Percentiles rank a stretch among this genome's conserved stretches.
These are phyloP conservation scores for Thaleichthys pacificus DNA, from an alignment of 2,797 vertebrate genomes.

Conservation along the genomic window DNA sequence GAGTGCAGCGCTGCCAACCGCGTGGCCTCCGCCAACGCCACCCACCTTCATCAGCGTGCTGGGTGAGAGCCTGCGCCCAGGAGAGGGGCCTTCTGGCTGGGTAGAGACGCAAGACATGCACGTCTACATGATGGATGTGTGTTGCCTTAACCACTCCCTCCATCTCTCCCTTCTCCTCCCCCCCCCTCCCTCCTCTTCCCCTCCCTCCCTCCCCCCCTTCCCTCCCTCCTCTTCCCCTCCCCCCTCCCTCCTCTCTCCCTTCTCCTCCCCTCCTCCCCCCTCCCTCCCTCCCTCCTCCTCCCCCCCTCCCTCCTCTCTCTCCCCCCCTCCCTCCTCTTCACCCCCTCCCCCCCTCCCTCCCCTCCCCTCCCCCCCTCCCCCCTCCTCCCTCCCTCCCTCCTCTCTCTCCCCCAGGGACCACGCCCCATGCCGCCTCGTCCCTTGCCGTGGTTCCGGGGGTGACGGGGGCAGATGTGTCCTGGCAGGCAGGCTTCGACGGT, in stretches of 20 bases:
- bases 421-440: conserved; percentile 85
- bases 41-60: conserved; percentile 81
- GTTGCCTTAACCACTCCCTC: background rate
- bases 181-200: too few species aligned
- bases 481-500: conserved; percentile 93
- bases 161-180: too few species aligned
- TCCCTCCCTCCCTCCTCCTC: too few species aligned
- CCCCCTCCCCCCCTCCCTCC: background rate
- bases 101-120: background rate
- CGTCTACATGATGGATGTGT: background rate
- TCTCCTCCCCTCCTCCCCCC: background rate
- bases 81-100: background rate
- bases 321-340: background rate
- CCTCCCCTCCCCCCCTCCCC: background rate
- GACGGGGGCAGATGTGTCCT: conserved; percentile 85
- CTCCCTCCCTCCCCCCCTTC: too few species aligned
- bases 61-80: conserved; percentile 71
- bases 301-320: too few species aligned
- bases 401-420: conserved; percentile 81
- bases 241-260: background rate
- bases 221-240: background rate
- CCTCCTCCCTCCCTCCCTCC: background rate
- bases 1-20: conserved; percentile 81
- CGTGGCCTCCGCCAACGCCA: conserved; percentile 76
- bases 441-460: conserved; percentile 80